Evolutionary conservation across 2,888 invertebrate genomes (phyloP), one percentile per base, ranked within the genome.

Genomic region (Epiblema foenella): DNA sequence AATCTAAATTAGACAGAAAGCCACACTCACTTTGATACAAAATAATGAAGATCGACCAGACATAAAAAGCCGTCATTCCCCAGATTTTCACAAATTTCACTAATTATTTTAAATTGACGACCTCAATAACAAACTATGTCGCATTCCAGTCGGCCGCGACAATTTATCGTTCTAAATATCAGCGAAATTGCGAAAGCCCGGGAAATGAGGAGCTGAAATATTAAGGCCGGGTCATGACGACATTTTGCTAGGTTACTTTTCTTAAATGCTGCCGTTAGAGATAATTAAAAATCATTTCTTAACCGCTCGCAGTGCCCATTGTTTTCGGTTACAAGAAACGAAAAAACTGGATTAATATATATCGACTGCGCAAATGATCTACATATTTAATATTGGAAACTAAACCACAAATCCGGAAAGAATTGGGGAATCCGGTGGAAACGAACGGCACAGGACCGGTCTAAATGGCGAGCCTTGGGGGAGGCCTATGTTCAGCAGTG

Each of bases 21-120:
- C 8, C 8, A 37, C 57, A 88, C 90, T 90, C 77, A 91, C 92
- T 88, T 79, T 92, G 92, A 75, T 83, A 87, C 7, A 83, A 79
- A 77, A 93, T 89, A 15, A 80, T 74, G 1, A 84, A 62, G 74
- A 89, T 75, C 65, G 85, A 89, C 87, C 88, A 90, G 77, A 84
- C 76, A 71, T 82, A 79, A 20, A 90, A 80, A n/a, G 86, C 81
- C 74, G 79, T 81, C 90, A 90, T 91, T 78, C 74, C 69, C 74
- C 69, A 65, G 74, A 81, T 78, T 77, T 76, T 58, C 67, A 33
- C 39, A 33, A 68, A 64, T 64, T 51, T 58, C 67, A 18, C 39
- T 60, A 69, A 56, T 69, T 69, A 51, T 62, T 54, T 49, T 17
- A 69, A 69, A 66, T 63, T 63, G 52, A 73, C 37, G 46, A 58